phyloP scores from a whole-genome alignment of 2,888 invertebrate species.

The Protula sp. region DNA sequence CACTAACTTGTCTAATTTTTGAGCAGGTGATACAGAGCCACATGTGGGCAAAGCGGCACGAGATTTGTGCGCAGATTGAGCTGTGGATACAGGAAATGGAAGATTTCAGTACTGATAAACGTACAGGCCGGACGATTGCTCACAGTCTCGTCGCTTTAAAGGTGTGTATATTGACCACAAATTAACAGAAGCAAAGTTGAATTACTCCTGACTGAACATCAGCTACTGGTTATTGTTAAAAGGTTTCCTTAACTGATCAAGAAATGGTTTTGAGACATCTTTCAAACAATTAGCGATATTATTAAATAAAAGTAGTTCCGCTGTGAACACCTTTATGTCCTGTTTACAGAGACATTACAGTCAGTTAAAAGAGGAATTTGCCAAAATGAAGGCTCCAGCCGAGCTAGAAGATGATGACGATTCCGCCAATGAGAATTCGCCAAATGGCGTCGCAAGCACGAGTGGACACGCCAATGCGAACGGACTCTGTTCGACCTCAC shows the following conservation, averaged over 20 bases:
- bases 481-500: background rate
- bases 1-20: too few species aligned
- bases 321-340: too few species aligned
- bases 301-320: too few species aligned
- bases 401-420: background rate
- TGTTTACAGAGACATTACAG: conserved; percentile 68
- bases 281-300: too few species aligned
- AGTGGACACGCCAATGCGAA: background rate
- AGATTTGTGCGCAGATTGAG: conserved; percentile 82
- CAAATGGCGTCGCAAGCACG: background rate
- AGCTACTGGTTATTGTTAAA: too few species aligned
- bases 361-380: conserved; percentile 78
- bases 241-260: too few species aligned
- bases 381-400: conserved; percentile 65
- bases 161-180: too few species aligned
- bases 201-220: too few species aligned
- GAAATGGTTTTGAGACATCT: too few species aligned
- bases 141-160: conserved; percentile 69
- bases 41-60: conserved; percentile 88
- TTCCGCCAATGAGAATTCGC: background rate
- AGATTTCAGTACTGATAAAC: conserved; percentile 68
- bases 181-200: too few species aligned
- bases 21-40: conserved; percentile 86
- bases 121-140: conserved; percentile 71
- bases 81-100: conserved; percentile 86